These are phyloP conservation scores for Thamnaconus septentrionalis DNA, from an alignment of 2,113 vertebrate species.

Conservation along the genomic window DNA sequence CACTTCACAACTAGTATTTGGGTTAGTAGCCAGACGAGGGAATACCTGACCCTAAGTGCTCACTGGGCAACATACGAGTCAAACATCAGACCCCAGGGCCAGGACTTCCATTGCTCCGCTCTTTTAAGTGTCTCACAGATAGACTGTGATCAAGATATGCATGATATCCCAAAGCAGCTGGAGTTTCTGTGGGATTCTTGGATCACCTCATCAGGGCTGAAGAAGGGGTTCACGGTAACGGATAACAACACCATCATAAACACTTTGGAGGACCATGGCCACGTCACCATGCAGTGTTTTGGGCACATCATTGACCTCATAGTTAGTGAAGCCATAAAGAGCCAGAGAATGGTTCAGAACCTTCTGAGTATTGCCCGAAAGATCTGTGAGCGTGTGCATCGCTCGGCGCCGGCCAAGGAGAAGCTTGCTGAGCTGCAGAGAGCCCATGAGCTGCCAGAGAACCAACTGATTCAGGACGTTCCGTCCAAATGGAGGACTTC, in stretches of 20 bases:
- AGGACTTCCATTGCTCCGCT: constrained; percentile 93
- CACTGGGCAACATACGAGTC: constrained; percentile 94
- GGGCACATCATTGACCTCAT: constrained; percentile 90
- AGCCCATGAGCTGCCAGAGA: constrained; percentile 85
- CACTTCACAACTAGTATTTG: constrained; percentile 96
- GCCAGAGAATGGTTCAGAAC: constrained; percentile 96
- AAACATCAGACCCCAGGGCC: constrained; percentile 82
- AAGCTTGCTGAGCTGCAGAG: constrained; percentile 87
- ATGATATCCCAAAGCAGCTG: constrained; percentile 90
- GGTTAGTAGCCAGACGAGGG: constrained; percentile 92
- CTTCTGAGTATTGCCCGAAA: constrained; percentile 93
- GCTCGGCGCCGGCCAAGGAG: constrained; percentile 87
- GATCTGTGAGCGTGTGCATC: constrained; percentile 91
- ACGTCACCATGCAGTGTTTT: constrained; percentile 89
- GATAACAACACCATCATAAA: constrained; percentile 85
- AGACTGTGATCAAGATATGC: constrained; percentile 88
- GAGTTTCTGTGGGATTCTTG: constrained; percentile 95
- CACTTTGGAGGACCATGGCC: constrained; percentile 86
- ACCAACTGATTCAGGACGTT: constrained; percentile 90
- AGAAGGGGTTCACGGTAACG: constrained; percentile 91
- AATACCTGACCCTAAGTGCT: constrained; percentile 92
- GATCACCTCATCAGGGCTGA: constrained; percentile 89
- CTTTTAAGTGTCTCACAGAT: constrained; percentile 90
- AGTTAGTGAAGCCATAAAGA: constrained; percentile 95
- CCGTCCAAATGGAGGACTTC: constrained; percentile 94